Conservation (phyloP, 1,140 invertebrate species). For the Trypoxylus dichotomus region DNA sequence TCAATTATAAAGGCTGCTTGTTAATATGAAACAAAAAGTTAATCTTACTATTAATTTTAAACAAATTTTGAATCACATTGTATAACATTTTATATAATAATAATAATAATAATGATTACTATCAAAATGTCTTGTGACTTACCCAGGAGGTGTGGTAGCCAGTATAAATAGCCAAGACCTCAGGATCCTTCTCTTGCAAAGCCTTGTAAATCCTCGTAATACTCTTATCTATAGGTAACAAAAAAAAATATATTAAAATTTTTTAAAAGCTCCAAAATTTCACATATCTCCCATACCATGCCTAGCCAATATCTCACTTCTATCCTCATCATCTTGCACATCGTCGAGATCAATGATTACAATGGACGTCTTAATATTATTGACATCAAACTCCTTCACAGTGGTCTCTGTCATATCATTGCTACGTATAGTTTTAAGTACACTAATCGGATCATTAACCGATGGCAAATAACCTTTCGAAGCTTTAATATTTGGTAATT, state of each 20-base stretch:
- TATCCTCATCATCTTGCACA: constrained; percentile 49
- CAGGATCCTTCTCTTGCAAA: constrained; percentile 38
- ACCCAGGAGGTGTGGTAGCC: constrained; percentile 50
- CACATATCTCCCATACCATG: constrained; percentile 55
- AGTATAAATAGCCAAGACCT: constrained; percentile 49
- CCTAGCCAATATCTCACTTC: constrained; percentile 51
- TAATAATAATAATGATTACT: not conserved
- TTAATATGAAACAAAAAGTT: too few species aligned
- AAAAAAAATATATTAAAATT: not conserved
- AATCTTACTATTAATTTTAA: too few species aligned
- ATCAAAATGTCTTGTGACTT: constrained; percentile 40
- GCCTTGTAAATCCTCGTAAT: constrained; percentile 44
- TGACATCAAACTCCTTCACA: constrained; percentile 39
- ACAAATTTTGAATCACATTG: not conserved
- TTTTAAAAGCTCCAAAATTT: not conserved
- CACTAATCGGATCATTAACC: constrained; percentile 48
- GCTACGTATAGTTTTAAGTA: constrained; percentile 41
- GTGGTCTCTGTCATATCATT: constrained; percentile 40
- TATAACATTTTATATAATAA: not conserved
- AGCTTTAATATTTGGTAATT: constrained; percentile 40
- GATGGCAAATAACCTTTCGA: constrained; percentile 47
- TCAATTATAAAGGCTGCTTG: too few species aligned
- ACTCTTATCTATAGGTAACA: constrained; percentile 41
- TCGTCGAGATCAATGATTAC: constrained; percentile 54
- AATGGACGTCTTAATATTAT: constrained; percentile 42